Conservation (phyloP, 2,113 vertebrate genomes). For the Trematocara marginatum region DNA sequence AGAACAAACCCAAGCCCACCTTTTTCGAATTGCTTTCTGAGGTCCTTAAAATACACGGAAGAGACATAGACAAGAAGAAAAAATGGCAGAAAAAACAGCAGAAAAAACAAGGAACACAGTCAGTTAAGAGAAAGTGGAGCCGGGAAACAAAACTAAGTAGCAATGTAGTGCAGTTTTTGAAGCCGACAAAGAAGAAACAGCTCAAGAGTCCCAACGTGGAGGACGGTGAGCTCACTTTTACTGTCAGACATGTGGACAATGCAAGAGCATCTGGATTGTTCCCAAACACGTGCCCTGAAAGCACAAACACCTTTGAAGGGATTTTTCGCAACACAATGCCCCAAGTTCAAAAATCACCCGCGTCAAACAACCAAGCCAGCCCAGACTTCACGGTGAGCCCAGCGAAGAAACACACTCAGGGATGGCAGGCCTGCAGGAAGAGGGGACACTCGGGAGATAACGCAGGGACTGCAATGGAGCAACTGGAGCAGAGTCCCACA, state of each 20-base stretch:
- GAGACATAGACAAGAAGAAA: neutral
- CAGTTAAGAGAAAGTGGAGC: neutral
- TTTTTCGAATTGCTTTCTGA: neutral
- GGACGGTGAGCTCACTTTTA: neutral
- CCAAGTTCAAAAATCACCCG: neutral
- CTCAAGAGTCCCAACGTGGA: neutral
- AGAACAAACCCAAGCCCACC: neutral
- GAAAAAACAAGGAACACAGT: neutral
- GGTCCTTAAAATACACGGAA: neutral
- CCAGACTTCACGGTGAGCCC: neutral
- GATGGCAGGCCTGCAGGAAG: rapidly evolving
- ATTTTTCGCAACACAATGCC: neutral
- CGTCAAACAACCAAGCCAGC: neutral
- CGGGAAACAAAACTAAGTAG: neutral
- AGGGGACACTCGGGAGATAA: neutral
- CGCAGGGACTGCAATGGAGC: neutral
- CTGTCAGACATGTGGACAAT: neutral
- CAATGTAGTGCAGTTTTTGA: neutral
- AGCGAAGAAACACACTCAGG: neutral
- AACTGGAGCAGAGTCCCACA: no score
- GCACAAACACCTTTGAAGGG: neutral
- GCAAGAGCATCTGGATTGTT: neutral
- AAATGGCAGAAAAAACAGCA: neutral
- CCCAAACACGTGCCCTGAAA: neutral
- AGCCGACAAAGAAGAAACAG: neutral